phyloP scores from a whole-genome alignment of 2,888 invertebrate genomes.

The Spisula solida region DNA sequence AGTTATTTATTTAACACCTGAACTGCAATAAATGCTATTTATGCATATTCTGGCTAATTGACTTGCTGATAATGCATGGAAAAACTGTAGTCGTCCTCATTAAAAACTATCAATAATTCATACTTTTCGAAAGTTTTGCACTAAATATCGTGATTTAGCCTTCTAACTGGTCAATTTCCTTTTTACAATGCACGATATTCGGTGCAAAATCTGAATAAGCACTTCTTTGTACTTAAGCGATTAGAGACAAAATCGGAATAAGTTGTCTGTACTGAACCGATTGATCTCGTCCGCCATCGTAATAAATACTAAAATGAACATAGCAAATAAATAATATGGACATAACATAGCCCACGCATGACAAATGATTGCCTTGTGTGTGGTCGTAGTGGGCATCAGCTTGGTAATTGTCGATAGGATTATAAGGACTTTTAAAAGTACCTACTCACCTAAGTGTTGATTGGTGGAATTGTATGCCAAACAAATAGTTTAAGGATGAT shows the following conservation, averaged over 20 bases:
- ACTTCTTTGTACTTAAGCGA: too few relatives aligned
- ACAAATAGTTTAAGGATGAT: too few relatives aligned
- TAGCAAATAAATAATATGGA: not conserved
- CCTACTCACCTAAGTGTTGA: too few relatives aligned
- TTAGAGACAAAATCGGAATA: too few relatives aligned
- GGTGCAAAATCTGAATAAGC: not conserved
- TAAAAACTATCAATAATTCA: conserved; percentile 5
- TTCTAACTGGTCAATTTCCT: not conserved
- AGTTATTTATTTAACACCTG: not conserved
- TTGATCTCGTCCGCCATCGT: too few relatives aligned
- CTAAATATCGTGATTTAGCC: not conserved
- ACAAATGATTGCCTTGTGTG: not conserved
- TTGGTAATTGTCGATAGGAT: not conserved
- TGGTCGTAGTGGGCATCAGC: not conserved
- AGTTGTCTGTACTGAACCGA: too few relatives aligned
- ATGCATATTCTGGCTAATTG: not conserved
- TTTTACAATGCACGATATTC: not conserved
- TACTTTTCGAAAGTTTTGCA: not conserved
- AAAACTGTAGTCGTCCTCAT: not conserved
- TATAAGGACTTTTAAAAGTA: too few relatives aligned
- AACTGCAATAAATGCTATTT: not conserved
- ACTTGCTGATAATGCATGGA: not conserved
- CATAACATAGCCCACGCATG: not conserved
- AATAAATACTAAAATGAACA: too few relatives aligned
- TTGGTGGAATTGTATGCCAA: too few relatives aligned